Evolutionary conservation across 2,113 vertebrate genomes (phyloP), one percentile per base, ranked within the genome.

Genomic region (mouse (Mus musculus)): DNA sequence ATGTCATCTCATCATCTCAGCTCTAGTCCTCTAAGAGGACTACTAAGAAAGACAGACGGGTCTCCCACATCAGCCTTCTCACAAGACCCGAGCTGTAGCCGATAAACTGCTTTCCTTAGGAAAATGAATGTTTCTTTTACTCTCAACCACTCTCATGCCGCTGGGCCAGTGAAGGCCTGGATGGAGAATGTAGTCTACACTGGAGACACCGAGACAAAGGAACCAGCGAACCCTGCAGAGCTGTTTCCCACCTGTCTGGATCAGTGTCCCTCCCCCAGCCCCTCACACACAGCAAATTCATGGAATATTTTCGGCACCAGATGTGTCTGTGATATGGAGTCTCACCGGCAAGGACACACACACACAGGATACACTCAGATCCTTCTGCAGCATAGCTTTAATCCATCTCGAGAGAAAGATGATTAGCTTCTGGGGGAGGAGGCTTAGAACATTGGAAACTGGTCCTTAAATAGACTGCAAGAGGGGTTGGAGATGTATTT

Each of bases 201-300:
- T 73, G 39, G n/a, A 80, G 52, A 24, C 73, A 52, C 46, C 0
- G 12, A 36, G 56, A 63, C 19, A 59, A n/a, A 76, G 49, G 80
- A 76, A 5, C 59, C 54, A n/a, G 7, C 61, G 26, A 76, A 46
- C 49, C 24, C 12, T 0, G 3, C 76, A 49, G 10, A 72, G 59
- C 30, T n/a, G 0, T 24, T 61, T 52, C 30, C 26, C 33, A 0
- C 26, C 36, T 52, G 1, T 22, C 36, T 80, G 54, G 39, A 19
- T 81, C 65, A 36, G 0, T 56, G 6, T 39, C 30, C 54, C 28
- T 7, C n/a, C 3, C n/a, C 49, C 5, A 13, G 13, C 22, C 36
- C 13, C 10, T 11, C 1, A 0, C 14, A 42, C 9, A 42, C 12
- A 26, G 54, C 12, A 3, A 49, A 17, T 59, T 67, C 28, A 2